These are phyloP conservation scores for Sprattus sprattus DNA, from an alignment of 2,113 vertebrate genomes.

Conservation along the genomic window DNA sequence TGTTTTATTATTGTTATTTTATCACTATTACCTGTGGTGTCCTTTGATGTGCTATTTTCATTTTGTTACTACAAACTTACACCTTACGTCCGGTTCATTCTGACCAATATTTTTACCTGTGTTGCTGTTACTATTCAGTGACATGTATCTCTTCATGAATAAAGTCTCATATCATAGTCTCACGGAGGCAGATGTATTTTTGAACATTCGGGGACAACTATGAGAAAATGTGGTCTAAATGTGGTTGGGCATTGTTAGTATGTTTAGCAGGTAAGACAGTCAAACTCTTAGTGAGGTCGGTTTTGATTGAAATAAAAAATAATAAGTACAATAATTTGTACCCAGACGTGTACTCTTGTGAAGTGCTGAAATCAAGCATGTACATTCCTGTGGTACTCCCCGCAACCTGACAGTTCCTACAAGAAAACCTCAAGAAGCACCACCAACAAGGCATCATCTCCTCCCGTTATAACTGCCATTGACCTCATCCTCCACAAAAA, in stretches of 20 bases:
- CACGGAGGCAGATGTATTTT: not conserved
- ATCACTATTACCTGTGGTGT: not conserved
- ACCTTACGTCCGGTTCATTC: not conserved
- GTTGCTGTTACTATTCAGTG: no score
- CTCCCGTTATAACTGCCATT: not conserved
- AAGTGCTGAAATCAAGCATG: no score
- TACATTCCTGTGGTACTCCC: no score
- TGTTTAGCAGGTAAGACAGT: not conserved
- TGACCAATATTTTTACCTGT: not conserved
- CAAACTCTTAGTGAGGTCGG: not conserved
- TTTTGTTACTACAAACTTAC: not conserved
- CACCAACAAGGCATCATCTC: not conserved
- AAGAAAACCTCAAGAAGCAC: not conserved
- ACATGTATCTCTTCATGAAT: no score
- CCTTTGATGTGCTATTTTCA: not conserved
- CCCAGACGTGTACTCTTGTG: no score
- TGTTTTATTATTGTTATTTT: not conserved
- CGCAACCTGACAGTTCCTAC: not conserved
- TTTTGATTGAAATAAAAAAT: no score
- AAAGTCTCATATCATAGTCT: not conserved
- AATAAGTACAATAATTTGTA: no score
- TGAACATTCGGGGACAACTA: not conserved
- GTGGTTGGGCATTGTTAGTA: not conserved
- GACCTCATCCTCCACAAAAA: not conserved
- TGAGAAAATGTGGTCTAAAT: not conserved